Evolutionary conservation across 2,797 vertebrate species (phyloP).

Genomic region (Xenops minutus): DNA sequence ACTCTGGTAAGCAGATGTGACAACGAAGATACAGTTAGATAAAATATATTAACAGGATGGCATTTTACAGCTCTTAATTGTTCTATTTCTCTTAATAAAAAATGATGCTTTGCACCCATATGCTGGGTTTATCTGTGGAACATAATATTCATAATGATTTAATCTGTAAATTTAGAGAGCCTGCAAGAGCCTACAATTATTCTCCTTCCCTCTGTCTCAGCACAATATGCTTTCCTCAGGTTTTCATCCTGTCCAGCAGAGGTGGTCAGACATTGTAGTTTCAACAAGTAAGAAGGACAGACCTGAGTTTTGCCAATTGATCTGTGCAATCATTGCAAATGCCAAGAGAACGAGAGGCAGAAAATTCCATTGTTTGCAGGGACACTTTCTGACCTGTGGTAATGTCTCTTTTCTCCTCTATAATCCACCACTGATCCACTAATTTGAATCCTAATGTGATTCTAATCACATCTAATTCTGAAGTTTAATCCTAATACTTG

Average conservation of each 20-base stretch:
- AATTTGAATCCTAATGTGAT: not conserved
- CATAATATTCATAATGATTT: not conserved
- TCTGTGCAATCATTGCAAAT: not conserved
- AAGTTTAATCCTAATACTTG: not conserved
- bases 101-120: not conserved
- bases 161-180: not conserved
- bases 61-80: not conserved
- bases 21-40: not conserved
- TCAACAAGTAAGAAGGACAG: not conserved
- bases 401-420: not conserved
- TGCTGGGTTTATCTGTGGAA: not conserved
- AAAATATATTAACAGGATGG: not conserved
- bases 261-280: not conserved
- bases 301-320: not conserved
- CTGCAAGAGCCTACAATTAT: not conserved
- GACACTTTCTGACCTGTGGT: not conserved
- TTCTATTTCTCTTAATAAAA: not conserved
- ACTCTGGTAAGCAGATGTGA: not conserved
- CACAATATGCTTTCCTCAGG: not conserved
- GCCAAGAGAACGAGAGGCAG: not conserved
- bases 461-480: not conserved
- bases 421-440: not conserved
- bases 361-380: not conserved
- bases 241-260: not conserved
- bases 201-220: not conserved